Percentiles rank a stretch among this genome's conserved stretches.
Conservation (phyloP, 2,113 vertebrate genomes). For the Cisticola juncidis region DNA sequence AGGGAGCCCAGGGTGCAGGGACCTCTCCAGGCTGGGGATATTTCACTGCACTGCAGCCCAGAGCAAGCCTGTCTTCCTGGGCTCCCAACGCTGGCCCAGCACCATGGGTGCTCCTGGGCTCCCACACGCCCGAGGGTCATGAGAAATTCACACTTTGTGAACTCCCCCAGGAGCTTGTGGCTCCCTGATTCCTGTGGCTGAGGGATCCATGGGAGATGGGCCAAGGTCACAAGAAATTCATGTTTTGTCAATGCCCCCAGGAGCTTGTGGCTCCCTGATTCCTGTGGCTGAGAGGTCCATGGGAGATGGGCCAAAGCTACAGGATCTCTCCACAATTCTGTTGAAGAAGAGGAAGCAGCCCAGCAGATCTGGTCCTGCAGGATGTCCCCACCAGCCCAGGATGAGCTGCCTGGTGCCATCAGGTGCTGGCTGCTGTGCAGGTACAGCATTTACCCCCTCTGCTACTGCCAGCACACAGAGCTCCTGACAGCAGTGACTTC, state of each 20-base stretch:
- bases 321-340: neutral
- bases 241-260: neutral
- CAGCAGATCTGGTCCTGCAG: neutral
- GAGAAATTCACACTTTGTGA: neutral
- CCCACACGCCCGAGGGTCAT: accelerated
- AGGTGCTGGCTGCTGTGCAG: neutral
- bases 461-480: neutral
- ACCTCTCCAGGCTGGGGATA: neutral
- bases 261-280: neutral
- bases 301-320: neutral
- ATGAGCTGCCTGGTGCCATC: neutral
- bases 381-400: neutral
- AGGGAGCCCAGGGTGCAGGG: neutral
- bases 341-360: neutral
- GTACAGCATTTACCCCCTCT: neutral
- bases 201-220: neutral
- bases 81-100: accelerated
- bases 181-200: neutral
- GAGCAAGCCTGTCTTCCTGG: neutral
- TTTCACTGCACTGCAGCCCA: accelerated
- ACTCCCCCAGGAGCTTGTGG: neutral
- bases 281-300: neutral
- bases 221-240: neutral
- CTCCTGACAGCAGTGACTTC: neutral
- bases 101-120: neutral